Percentiles rank a stretch among this genome's conserved stretches.
These are phyloP conservation scores for Coleophora deauratella DNA, from an alignment of 2,888 invertebrate species.

Conservation along the genomic window DNA sequence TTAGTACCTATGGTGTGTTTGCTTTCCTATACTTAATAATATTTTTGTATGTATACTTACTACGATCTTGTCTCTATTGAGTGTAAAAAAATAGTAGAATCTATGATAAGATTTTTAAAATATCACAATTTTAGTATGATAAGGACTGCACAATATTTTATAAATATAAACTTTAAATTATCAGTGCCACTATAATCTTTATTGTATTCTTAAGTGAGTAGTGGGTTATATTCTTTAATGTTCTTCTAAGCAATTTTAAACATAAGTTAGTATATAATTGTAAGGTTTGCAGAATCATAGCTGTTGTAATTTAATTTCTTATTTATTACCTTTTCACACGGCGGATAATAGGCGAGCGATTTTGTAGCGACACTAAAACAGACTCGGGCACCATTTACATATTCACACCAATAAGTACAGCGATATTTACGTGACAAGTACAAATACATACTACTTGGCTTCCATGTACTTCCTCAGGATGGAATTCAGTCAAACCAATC, in stretches of 20 bases:
- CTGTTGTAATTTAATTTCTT: not conserved
- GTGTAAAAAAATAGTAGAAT: conserved; percentile 24
- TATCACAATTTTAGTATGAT: conserved; percentile 35
- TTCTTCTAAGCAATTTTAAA: conserved; percentile 39
- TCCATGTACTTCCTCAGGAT: too few species aligned
- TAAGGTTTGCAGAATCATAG: conserved; percentile 5
- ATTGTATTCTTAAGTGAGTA: conserved; percentile 19
- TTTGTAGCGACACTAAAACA: too few species aligned
- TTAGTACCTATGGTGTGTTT: conserved; percentile 40
- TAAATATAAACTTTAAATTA: conserved; percentile 38
- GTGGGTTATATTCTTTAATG: conserved; percentile 23
- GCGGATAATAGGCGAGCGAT: too few species aligned
- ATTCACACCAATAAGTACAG: too few species aligned
- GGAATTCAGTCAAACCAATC: too few species aligned
- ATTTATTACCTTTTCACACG: too few species aligned
- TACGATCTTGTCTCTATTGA: conserved; percentile 35
- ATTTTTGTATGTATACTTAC: conserved; percentile 40
- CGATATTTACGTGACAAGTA: too few species aligned
- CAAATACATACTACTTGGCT: too few species aligned
- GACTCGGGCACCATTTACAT: too few species aligned
- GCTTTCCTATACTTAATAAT: conserved; percentile 31
- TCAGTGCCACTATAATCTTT: conserved; percentile 61
- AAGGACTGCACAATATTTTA: conserved; percentile 61
- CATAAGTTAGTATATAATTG: conserved; percentile 28
- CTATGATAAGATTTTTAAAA: conserved; percentile 30